Evolutionary conservation across 2,797 vertebrate species (phyloP).

Genomic region (Leptatherina wallacei): DNA sequence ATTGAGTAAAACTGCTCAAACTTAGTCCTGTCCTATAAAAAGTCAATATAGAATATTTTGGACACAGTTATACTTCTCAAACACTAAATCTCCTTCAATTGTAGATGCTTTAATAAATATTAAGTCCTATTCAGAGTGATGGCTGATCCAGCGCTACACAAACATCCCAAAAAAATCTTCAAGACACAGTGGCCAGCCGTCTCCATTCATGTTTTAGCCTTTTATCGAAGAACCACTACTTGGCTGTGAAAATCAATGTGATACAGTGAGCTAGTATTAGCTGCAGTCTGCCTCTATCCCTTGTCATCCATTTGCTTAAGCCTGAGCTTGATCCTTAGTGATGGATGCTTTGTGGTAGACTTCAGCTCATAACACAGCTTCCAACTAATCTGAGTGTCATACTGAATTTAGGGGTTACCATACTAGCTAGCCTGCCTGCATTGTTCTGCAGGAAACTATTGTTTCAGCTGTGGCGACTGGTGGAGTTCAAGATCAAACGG

Average conservation of each 20-base stretch:
- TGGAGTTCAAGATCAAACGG: slow-evolving; percentile 44
- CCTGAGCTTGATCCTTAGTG: slow-evolving; percentile 75
- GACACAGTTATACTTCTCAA: slow-evolving; percentile 6
- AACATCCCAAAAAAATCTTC: slow-evolving; percentile 55
- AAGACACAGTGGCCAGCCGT: slow-evolving; percentile 53
- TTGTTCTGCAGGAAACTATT: slow-evolving; percentile 39
- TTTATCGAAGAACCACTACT: slow-evolving; percentile 52
- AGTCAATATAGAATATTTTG: background rate
- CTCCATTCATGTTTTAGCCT: slow-evolving; percentile 57
- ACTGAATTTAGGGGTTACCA: slow-evolving; percentile 50
- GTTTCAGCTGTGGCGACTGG: slow-evolving; percentile 38
- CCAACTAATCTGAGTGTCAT: slow-evolving; percentile 68
- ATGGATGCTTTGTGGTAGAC: slow-evolving; percentile 73
- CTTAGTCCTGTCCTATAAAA: background rate
- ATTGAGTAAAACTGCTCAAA: background rate
- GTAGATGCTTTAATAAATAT: slow-evolving; percentile 44
- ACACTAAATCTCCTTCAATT: slow-evolving; percentile 25
- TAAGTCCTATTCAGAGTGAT: slow-evolving; percentile 45
- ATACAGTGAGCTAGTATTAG: slow-evolving; percentile 74
- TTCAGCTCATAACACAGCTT: slow-evolving; percentile 52
- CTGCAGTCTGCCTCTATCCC: slow-evolving; percentile 68
- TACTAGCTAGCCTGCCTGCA: slow-evolving; percentile 32
- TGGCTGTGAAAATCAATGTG: slow-evolving; percentile 73
- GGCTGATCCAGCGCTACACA: slow-evolving; percentile 31
- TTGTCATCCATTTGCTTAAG: slow-evolving; percentile 81